Evolutionary conservation across 2,797 vertebrate genomes (phyloP).

Genomic region (Prionace glauca): DNA sequence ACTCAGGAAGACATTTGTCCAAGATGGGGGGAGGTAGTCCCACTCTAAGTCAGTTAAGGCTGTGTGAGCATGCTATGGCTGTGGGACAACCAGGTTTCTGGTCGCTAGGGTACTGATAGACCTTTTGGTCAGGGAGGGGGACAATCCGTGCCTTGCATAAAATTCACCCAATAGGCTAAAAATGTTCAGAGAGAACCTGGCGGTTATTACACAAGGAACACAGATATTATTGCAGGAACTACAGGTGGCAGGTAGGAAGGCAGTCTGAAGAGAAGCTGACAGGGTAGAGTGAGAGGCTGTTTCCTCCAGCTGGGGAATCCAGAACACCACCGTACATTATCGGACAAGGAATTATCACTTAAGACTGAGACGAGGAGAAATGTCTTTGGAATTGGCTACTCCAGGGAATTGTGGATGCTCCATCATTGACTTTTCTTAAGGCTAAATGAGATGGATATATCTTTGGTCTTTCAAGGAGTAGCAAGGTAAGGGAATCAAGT

Average conservation of each 20-base stretch:
- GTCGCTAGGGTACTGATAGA: too few species aligned
- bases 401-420: not conserved
- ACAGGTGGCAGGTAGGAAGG: not conserved
- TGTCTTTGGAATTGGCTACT: not conserved
- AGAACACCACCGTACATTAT: not conserved
- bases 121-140: too few species aligned
- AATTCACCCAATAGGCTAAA: not conserved
- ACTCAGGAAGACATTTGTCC: too few species aligned
- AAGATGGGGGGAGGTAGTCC: too few species aligned
- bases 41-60: too few species aligned
- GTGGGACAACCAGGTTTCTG: too few species aligned
- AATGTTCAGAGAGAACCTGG: not conserved
- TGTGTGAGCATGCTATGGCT: too few species aligned
- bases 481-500: not conserved
- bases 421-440: not conserved
- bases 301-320: not conserved
- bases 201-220: not conserved
- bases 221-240: not conserved
- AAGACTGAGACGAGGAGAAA: not conserved
- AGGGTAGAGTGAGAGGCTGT: too few species aligned
- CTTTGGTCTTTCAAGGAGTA: not conserved
- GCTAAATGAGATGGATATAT: not conserved
- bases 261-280: too few species aligned
- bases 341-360: not conserved
- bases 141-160: too few species aligned